phyloP scores from a whole-genome alignment of 2,797 vertebrate genomes.

The Neosalanx taihuensis region DNA sequence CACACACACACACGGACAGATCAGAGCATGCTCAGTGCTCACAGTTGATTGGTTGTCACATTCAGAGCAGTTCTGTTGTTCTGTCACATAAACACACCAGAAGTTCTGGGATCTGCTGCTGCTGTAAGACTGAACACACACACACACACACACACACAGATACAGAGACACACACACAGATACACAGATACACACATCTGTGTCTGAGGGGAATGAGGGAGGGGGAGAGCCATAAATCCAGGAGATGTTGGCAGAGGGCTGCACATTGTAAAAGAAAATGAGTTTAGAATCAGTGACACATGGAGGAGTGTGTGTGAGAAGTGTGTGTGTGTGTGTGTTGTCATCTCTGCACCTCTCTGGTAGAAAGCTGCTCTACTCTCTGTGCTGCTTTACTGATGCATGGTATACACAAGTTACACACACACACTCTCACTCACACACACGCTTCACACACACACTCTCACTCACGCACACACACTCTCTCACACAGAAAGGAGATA shows the following conservation, averaged over 20 bases:
- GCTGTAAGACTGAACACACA: conserved; percentile 40
- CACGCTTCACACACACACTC: not conserved
- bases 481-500: not conserved
- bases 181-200: too few species aligned
- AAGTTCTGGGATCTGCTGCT: conserved; percentile 48
- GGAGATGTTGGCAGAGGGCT: conserved; percentile 12
- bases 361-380: too few species aligned
- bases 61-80: conserved; percentile 24
- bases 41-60: conserved; percentile 16
- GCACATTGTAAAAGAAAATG: conserved; percentile 33
- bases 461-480: not conserved
- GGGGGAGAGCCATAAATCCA: conserved; percentile 27
- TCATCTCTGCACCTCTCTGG: too few species aligned
- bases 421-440: not conserved
- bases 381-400: too few species aligned
- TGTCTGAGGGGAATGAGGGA: not conserved
- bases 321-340: too few species aligned
- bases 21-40: too few species aligned
- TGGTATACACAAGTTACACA: too few species aligned
- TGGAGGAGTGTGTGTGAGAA: too few species aligned
- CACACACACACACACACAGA: not conserved
- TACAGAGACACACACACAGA: not conserved
- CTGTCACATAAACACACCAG: conserved; percentile 3
- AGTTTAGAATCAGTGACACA: conserved; percentile 20
- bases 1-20: too few species aligned